phyloP scores from a whole-genome alignment of 2,113 vertebrate species.

The Eudyptes chrysolophus region DNA sequence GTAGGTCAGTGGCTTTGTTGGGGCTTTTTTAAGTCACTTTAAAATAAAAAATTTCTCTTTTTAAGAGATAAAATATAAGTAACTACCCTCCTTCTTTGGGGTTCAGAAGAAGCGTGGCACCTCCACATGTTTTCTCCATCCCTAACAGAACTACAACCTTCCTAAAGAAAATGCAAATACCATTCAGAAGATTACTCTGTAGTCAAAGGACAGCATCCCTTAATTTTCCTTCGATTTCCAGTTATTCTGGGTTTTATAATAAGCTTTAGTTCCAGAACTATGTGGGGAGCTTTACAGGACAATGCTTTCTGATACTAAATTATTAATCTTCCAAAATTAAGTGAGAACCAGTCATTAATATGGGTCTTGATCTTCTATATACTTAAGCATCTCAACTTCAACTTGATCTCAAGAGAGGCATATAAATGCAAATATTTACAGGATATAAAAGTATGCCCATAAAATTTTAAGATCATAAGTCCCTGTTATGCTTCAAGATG shows the following conservation, averaged over 20 bases:
- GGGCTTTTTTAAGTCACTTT: neutral
- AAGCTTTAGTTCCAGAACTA: neutral
- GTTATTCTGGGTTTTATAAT: neutral
- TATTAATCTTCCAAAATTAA: neutral
- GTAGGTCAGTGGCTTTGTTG: neutral
- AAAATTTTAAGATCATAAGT: neutral
- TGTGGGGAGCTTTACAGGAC: neutral
- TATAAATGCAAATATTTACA: neutral
- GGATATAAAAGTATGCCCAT: neutral
- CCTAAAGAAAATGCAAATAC: neutral
- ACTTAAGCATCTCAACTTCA: neutral
- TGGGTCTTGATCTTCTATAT: neutral
- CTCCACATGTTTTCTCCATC: neutral
- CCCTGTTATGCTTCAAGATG: neutral
- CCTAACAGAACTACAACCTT: neutral
- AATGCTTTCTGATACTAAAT: neutral
- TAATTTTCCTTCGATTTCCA: neutral
- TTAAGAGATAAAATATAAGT: neutral
- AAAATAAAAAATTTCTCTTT: neutral
- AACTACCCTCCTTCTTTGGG: neutral
- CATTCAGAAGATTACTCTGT: neutral
- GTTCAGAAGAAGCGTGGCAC: neutral
- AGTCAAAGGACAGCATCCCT: neutral
- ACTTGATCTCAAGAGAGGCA: neutral
- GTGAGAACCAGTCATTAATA: neutral